phyloP scores from a whole-genome alignment of 2,113 vertebrate species.

The Panurus biarmicus region DNA sequence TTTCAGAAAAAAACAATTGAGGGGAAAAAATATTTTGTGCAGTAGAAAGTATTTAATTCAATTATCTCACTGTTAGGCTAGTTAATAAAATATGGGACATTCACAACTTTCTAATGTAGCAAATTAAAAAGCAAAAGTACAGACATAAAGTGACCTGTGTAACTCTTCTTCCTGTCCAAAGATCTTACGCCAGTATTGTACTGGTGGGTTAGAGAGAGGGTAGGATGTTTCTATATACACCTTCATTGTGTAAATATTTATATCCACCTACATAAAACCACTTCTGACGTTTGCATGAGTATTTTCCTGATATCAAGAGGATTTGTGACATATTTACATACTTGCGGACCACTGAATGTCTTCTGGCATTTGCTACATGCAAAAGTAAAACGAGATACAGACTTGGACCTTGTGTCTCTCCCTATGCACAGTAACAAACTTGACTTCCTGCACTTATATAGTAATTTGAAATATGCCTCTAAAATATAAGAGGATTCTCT shows the following conservation, averaged over 20 bases:
- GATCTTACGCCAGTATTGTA: not conserved
- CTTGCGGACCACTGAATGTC: not conserved
- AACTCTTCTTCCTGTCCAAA: not conserved
- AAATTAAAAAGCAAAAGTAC: not conserved
- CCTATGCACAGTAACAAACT: not conserved
- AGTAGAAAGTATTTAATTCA: not conserved
- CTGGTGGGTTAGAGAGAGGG: not conserved
- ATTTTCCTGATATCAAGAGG: not conserved
- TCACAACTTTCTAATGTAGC: not conserved
- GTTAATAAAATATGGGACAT: not conserved
- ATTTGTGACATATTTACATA: fast-evolving
- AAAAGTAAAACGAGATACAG: not conserved
- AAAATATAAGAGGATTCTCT: not conserved
- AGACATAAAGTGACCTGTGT: not conserved
- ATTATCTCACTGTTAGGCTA: not conserved
- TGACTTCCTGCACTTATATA: not conserved
- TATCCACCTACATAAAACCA: not conserved
- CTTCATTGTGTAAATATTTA: not conserved
- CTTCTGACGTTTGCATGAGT: not conserved
- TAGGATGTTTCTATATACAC: not conserved
- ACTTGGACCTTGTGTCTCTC: not conserved
- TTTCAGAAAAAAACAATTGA: not conserved
- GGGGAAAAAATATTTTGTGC: not conserved
- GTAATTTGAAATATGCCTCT: not conserved
- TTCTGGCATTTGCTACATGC: not conserved